Base-by-base conservation (phyloP, 2,113 vertebrate species). In the Leptosomus discolor region DNA sequence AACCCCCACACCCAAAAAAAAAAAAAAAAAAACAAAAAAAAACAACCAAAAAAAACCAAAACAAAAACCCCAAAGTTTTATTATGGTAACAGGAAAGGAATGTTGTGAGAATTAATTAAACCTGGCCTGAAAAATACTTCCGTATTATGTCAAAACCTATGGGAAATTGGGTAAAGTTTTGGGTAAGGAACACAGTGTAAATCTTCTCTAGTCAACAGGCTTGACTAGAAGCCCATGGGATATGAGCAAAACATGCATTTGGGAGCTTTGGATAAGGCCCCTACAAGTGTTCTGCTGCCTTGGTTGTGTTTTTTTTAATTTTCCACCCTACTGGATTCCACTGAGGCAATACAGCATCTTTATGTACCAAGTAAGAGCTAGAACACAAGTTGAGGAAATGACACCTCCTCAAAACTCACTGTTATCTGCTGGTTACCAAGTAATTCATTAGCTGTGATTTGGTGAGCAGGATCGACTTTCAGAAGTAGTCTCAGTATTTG, bases 361-460 rank as follows among this genome's bases (percentile, higher is more conserved):
- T 60, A 71, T 4, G 1, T 76, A 69, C 30, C n/a, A 77, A 48
- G 30, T 37, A 32, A 50, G 64, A 85, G 46, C 7, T 29, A 63
- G 21, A 90, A 61, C 22, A 71, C 8, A 78, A 92, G 16, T 6
- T 51, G 53, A 54, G 46, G 56, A 94, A 58, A 74, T 32, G 4
- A 16, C 32, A 63, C 15, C 43, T 50, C 37, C 51, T 39, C 64
- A 61, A 80, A 88, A 94, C 98, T 97, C 97, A 98, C 98, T 56
- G 97, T 98, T 97, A 99, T 96, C 98, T 98, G 98, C 22, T 98
- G 97, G 81, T 96, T 98, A 93, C 98, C 98, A 45, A 98, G 96
- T 7, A 98, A 97, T 94, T 99, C 97, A 93, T 98, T 98, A 65
- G 97, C 98, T 32, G 98, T 98, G 76, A 99, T 98, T 97, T 98